These are phyloP conservation scores for Moxostoma hubbsi DNA, from an alignment of 2,797 vertebrate genomes.

Conservation along the genomic window DNA sequence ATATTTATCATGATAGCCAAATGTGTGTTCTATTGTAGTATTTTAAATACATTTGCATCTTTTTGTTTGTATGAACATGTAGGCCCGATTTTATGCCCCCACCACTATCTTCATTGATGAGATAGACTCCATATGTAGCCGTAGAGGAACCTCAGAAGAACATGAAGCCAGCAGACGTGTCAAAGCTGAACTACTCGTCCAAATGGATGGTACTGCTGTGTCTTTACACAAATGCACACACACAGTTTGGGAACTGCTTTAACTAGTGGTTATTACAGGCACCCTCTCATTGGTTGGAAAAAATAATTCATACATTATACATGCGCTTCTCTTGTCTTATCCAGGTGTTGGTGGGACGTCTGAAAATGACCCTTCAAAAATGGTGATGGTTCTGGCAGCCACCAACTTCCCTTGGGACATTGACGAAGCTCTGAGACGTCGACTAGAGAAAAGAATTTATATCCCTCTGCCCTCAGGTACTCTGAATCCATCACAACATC, in stretches of 20 bases:
- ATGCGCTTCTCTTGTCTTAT: not conserved
- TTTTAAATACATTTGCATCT: not conserved
- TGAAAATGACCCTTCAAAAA: constrained; percentile 97
- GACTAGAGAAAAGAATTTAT: constrained; percentile 98
- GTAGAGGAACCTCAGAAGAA: constrained; percentile 95
- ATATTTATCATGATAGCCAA: no score
- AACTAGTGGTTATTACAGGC: not conserved
- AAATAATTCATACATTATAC: not conserved
- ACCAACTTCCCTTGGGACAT: constrained; percentile 99
- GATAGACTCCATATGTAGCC: constrained; percentile 98
- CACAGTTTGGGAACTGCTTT: not conserved
- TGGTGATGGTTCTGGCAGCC: constrained; percentile 99
- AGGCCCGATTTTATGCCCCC: constrained; percentile 97
- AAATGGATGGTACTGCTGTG: constrained; percentile 91
- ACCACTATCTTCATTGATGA: constrained; percentile 98
- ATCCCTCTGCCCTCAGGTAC: constrained; percentile 96
- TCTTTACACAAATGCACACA: not conserved
- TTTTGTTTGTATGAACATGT: constrained; percentile 25
- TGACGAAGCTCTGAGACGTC: constrained; percentile 93
- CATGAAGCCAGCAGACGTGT: constrained; percentile 96
- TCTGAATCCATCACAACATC: not conserved
- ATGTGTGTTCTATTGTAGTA: not conserved
- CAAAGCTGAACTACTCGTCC: constrained; percentile 95
- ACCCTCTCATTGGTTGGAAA: not conserved
- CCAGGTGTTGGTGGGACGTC: constrained; percentile 92